These are phyloP conservation scores for Oscheius sp. DNA, from an alignment of 2,888 invertebrate species.

Conservation along the genomic window DNA sequence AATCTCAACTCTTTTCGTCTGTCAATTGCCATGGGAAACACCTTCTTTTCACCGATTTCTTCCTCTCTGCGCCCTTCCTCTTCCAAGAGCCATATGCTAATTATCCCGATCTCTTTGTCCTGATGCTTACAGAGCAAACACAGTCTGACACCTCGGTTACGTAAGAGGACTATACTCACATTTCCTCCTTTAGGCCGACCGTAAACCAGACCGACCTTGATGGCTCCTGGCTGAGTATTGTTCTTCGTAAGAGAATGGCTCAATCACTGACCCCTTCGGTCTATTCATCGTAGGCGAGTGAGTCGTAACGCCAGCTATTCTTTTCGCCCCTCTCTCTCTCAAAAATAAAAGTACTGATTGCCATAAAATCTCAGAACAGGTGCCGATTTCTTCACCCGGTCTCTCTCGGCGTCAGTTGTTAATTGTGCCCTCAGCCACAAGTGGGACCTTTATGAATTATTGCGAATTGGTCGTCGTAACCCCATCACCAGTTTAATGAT, in stretches of 20 bases:
- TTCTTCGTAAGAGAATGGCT: slow-evolving; percentile 13
- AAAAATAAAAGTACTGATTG: neutral
- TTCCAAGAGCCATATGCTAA: neutral
- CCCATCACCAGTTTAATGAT: neutral
- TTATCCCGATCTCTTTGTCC: neutral
- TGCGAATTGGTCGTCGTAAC: neutral
- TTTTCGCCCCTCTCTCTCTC: neutral
- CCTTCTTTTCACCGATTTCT: neutral
- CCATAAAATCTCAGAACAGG: neutral
- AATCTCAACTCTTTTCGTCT: neutral
- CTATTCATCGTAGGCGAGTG: neutral
- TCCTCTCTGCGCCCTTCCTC: neutral
- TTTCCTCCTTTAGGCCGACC: neutral
- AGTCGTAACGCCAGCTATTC: slow-evolving; percentile 3
- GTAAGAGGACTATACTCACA: slow-evolving; percentile 2
- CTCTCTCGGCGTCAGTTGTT: slow-evolving; percentile 19
- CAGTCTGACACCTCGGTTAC: neutral
- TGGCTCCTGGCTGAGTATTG: slow-evolving; percentile 13
- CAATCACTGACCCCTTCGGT: neutral
- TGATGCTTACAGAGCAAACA: slow-evolving; percentile 1
- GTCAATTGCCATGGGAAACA: neutral
- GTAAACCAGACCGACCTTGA: slow-evolving; percentile 18
- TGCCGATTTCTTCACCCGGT: neutral
- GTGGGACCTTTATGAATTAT: slow-evolving; percentile 23
- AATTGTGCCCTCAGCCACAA: slow-evolving; percentile 16